phyloP scores from a whole-genome alignment of 2,797 vertebrate species.

The Chaetodon trifasciatus region DNA sequence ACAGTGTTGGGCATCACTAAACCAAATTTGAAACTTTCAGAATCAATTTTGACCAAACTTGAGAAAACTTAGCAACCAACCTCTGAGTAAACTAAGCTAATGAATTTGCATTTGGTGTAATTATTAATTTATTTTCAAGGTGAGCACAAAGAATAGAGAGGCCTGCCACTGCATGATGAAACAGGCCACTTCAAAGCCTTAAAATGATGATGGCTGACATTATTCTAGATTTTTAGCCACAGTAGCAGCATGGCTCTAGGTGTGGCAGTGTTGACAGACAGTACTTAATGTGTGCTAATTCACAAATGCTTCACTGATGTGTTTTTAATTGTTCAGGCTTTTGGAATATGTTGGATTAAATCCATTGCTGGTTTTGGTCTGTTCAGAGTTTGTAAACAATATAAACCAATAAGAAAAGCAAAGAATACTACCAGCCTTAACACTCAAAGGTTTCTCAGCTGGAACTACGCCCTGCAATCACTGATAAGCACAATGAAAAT shows the following conservation, averaged over 20 bases:
- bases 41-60: not conserved
- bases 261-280: not conserved
- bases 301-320: not conserved
- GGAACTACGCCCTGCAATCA: not conserved
- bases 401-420: not conserved
- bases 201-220: not conserved
- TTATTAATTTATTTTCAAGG: not conserved
- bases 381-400: not conserved
- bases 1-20: not conserved
- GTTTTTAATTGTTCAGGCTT: not conserved
- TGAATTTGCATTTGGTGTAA: not conserved
- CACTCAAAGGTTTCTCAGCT: not conserved
- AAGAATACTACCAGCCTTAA: not conserved
- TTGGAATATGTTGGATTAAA: not conserved
- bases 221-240: not conserved
- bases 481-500: not conserved
- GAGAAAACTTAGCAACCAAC: not conserved
- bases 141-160: not conserved
- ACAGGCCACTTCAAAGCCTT: not conserved
- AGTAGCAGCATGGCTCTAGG: not conserved
- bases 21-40: not conserved
- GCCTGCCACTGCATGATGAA: not conserved
- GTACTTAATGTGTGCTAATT: not conserved
- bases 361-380: not conserved
- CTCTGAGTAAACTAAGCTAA: not conserved